Conservation (phyloP, 2,113 vertebrate genomes). For the Myrmecobius fasciatus region DNA sequence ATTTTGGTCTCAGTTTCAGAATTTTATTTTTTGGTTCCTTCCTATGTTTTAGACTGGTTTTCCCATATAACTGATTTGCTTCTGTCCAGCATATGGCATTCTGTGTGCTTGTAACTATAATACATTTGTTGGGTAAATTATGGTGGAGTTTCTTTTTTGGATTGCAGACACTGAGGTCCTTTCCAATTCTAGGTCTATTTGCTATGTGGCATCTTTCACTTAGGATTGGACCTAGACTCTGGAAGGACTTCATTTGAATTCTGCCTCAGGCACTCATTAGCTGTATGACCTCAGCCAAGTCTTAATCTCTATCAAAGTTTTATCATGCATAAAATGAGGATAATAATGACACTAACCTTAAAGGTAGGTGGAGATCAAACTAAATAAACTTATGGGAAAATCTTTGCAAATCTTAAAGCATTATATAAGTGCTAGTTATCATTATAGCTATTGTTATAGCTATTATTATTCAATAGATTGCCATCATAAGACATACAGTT, state of each 20-base stretch:
- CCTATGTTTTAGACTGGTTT: background rate
- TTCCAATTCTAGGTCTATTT: background rate
- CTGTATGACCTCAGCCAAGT: background rate
- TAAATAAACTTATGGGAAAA: background rate
- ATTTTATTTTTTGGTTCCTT: background rate
- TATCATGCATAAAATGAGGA: background rate
- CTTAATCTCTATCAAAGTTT: background rate
- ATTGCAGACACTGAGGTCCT: background rate
- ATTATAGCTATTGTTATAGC: background rate
- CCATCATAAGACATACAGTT: background rate
- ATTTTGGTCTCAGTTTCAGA: background rate
- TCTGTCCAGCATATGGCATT: background rate
- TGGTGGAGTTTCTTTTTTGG: background rate
- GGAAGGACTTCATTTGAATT: background rate
- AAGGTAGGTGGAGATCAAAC: background rate
- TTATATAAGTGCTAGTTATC: background rate
- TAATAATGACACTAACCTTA: background rate
- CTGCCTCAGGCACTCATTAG: background rate
- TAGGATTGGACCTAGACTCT: background rate
- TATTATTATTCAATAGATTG: background rate
- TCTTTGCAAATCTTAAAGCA: background rate
- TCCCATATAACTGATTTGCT: background rate
- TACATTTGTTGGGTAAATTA: background rate
- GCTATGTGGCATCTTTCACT: background rate
- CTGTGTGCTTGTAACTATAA: background rate